Evolutionary conservation across 2,113 vertebrate genomes (phyloP), one percentile per base, ranked within the genome.

Genomic region (Lethenteron camtschaticum): DNA sequence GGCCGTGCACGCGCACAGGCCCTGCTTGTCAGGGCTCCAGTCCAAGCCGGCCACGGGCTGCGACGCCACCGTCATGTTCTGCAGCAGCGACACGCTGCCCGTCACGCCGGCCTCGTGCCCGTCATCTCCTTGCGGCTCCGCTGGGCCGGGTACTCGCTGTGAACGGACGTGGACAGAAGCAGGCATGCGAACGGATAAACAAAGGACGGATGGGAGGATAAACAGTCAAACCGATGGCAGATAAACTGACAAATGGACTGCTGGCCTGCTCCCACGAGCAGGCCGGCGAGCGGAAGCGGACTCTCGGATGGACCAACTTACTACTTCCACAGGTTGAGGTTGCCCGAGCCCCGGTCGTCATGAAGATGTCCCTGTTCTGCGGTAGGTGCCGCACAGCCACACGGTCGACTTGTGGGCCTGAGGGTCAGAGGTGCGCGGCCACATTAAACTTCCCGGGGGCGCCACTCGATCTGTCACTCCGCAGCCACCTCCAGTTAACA

Each of bases 321-420:
- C 94, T 99, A 99, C 80, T 99, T 99, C 94, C 94, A 99, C 57
- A 99, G 83, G 76, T 99, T 86, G 13, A 99, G 82, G 77, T 82
- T 86, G 13, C 94, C 92, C 2, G 90, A 81, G 57, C 92, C 92
- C 92, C 92, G 1, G 86, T 75, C 0, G 90, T 97, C 84, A 96
- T 85, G 57, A 99, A 99, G 74, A 97, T 71, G 71, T 97, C 94
- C 75, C 94, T 81, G 80, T 94, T 99, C 71, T 99, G 94, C 3
- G 94, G 94, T 66, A 97, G 80, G 80, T 99, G 94, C 57, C 82
- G 85, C 72, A 87, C 89, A 95, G 94, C 94, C 94, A 99, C 68
- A 99, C 76, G 3, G 94, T 99, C 3, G 90, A 91, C 73, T 96
- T 95, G 71, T 94, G 85, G 9, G 83, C 90, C 94, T 99, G 69